Evolutionary conservation across 2,113 vertebrate species (phyloP).

Genomic region (Agapornis roseicollis): DNA sequence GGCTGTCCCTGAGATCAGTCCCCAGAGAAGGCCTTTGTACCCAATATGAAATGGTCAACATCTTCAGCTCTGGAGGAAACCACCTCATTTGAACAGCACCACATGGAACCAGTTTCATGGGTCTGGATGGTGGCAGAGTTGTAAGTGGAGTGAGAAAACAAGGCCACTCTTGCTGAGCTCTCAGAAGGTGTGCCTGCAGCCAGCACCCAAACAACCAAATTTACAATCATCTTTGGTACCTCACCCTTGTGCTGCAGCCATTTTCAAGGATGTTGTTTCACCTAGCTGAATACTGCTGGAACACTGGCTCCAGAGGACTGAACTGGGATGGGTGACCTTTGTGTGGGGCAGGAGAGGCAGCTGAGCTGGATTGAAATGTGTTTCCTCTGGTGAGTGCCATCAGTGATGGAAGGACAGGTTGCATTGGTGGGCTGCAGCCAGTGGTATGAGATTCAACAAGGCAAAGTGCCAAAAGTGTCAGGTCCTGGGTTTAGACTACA

Average conservation of each 20-base stretch:
- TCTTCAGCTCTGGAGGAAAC: not conserved
- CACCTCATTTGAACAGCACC: not conserved
- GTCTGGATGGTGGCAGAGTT: not conserved
- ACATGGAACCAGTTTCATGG: fast-evolving
- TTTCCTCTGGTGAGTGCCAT: not conserved
- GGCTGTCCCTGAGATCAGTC: too few species aligned
- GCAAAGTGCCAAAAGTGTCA: not conserved
- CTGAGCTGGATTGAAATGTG: fast-evolving
- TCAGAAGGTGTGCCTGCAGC: fast-evolving
- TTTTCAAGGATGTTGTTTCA: not conserved
- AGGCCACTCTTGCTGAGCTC: not conserved
- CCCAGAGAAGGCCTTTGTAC: not conserved
- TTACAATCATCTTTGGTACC: not conserved
- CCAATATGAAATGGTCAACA: fast-evolving
- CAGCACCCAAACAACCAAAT: fast-evolving
- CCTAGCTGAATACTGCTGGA: not conserved
- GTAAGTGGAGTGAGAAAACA: fast-evolving
- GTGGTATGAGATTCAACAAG: not conserved
- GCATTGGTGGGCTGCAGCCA: not conserved
- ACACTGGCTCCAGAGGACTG: fast-evolving
- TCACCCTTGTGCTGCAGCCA: fast-evolving
- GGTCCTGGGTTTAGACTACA: not conserved
- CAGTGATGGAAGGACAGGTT: not conserved
- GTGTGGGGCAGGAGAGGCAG: fast-evolving
- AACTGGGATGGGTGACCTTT: fast-evolving